Evolutionary conservation across 1,140 invertebrate species (phyloP).

Genomic region (Ctenoplectra terminalis): DNA sequence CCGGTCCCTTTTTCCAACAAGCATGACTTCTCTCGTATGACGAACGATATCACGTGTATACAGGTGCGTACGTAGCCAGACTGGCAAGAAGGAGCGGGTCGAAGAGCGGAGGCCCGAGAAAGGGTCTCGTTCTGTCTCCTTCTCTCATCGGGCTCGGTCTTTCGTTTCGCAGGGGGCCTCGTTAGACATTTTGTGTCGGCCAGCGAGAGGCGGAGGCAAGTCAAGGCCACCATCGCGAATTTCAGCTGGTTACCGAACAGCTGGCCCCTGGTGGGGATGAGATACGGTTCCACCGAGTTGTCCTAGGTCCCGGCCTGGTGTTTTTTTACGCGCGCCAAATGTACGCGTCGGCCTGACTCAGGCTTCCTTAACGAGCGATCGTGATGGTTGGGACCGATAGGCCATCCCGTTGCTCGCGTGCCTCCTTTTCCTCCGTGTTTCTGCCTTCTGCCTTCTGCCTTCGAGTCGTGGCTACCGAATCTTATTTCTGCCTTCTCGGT

Average conservation of each 20-base stretch:
- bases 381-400: background rate
- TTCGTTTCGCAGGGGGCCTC: slow-evolving; percentile 14
- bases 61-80: slow-evolving; percentile 1
- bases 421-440: background rate
- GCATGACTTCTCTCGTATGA: slow-evolving; percentile 17
- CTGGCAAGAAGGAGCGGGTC: background rate
- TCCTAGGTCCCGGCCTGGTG: slow-evolving; percentile 64
- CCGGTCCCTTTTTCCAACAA: background rate
- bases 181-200: slow-evolving; percentile 57
- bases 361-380: slow-evolving; percentile 28
- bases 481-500: too few relatives aligned
- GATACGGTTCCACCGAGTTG: slow-evolving; percentile 58
- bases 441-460: background rate
- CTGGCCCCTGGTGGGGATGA: slow-evolving; percentile 52
- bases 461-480: too few relatives aligned
- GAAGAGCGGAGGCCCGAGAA: background rate
- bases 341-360: background rate
- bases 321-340: slow-evolving; percentile 67
- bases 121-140: background rate
- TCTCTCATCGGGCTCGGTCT: background rate
- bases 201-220: slow-evolving; percentile 35
- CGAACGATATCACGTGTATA: slow-evolving; percentile 20
- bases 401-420: background rate
- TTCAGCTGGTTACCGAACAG: slow-evolving; percentile 62
- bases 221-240: slow-evolving; percentile 67